Evolutionary conservation across 2,888 invertebrate genomes (phyloP).

Genomic region (Petrolisthes cinctipes): DNA sequence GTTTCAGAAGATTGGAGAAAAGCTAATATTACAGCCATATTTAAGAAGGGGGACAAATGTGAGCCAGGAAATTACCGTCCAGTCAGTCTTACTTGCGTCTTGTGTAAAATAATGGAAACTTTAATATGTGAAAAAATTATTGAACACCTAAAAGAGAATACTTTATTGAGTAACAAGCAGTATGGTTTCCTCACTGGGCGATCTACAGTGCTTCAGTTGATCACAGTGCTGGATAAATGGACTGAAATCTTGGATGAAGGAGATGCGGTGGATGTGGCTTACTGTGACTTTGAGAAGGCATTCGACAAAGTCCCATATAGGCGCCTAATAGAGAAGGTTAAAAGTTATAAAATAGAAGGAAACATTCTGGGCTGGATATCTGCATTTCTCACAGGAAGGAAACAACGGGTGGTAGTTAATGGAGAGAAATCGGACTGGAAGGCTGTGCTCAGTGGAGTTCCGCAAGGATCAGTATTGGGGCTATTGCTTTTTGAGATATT

Average conservation of each 20-base stretch:
- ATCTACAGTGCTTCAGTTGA: not conserved
- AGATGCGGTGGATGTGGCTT: not conserved
- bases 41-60: too few relatives aligned
- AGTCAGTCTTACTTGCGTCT: too few relatives aligned
- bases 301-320: not conserved
- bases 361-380: too few relatives aligned
- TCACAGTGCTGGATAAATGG: not conserved
- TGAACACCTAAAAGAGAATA: not conserved
- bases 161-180: constrained; percentile 19
- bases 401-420: not conserved
- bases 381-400: not conserved
- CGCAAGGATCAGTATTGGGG: not conserved
- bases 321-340: not conserved
- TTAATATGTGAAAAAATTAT: not conserved
- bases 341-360: not conserved
- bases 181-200: constrained; percentile 4
- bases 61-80: too few relatives aligned
- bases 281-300: constrained; percentile 13
- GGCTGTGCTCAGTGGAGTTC: not conserved
- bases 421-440: not conserved
- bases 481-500: not conserved
- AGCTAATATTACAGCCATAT: too few relatives aligned
- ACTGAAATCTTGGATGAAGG: not conserved
- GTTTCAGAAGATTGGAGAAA: too few relatives aligned
- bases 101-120: too few relatives aligned